Evolutionary conservation across 2,888 invertebrate species (phyloP), one percentile per base, ranked within the genome.

Genomic region (Drosophila vallismaia): DNA sequence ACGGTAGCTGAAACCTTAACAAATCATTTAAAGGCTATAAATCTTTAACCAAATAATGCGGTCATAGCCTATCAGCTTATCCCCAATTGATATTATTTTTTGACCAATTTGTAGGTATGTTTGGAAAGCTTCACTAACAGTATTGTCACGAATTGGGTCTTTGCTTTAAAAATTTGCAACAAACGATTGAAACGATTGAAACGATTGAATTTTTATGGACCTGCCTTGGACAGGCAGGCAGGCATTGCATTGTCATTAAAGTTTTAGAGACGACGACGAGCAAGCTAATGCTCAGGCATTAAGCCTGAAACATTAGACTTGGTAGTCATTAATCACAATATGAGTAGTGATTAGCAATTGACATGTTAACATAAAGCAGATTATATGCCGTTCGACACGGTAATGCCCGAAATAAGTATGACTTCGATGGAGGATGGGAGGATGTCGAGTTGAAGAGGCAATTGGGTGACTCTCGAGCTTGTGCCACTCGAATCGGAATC

Each of bases 361-460:
- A 64, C 66, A 64, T 64, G 52, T 66, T 44, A 28, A 29, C 63
- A 63, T 66, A 66, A 66, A 51, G n/a, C 40, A 52, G 63, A 63
- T 66, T 66, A 64, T 50, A 44, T 28, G 50, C 49, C 40, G 33
- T 28, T 42, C 62, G 14, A 19, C 9, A 28, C 10, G 19, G 31
- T 33, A 7, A 28, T 26, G 29, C 10, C 38, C 31, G 14, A 54
- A 14, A 54, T 42, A 50, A 56, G 9, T 49, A 45, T 53, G 71
- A 49, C 40, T 42, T 19, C 40, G 40, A 14, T n/a, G n/a, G n/a
- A n/a, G n/a, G n/a, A n/a, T 40, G 8, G 8, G 40, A 6, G 26
- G 53, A 45, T 53, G 28, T 49, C 42, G 53, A 52, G 66, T 71
- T 60, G 44, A 71, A 62, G 72, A 26, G 71, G 59, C 48, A 69